A percentile compares a stretch with the other conserved stretches of the same genome.
Evolutionary conservation across 2,113 vertebrate species (phyloP).

Genomic region (Thalassoma bifasciatum): DNA sequence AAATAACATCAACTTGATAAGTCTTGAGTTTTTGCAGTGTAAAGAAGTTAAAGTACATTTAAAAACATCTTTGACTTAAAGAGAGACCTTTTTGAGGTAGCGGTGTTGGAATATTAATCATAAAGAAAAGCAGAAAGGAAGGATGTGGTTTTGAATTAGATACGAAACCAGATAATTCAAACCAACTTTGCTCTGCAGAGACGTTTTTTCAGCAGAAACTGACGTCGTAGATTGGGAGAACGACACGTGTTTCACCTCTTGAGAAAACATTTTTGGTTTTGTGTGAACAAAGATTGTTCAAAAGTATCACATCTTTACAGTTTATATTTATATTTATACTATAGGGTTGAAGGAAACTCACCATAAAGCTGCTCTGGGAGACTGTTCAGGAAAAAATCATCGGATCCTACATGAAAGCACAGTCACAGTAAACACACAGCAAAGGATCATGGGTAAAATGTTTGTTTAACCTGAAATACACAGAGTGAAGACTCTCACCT

Average conservation of each 20-base stretch:
- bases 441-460: not conserved
- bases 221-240: not conserved
- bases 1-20: too few species aligned
- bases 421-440: conserved; percentile 9
- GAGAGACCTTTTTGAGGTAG: too few species aligned
- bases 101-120: too few species aligned
- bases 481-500: conserved; percentile 53
- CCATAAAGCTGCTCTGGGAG: conserved; percentile 79
- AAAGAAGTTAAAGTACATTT: too few species aligned
- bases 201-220: not conserved
- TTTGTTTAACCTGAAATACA: conserved; percentile 21
- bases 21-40: too few species aligned
- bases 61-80: too few species aligned
- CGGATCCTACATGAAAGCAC: conserved; percentile 54
- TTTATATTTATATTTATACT: too few species aligned
- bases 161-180: not conserved
- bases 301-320: too few species aligned
- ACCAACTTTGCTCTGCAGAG: not conserved
- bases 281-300: too few species aligned
- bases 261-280: not conserved
- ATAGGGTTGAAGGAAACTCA: conserved; percentile 36
- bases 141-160: not conserved
- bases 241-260: conserved; percentile 16
- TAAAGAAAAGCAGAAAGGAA: conserved; percentile 18
- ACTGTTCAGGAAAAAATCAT: conserved; percentile 66